Evolutionary conservation across 2,797 vertebrate genomes (phyloP).

Genomic region (Falco rusticolus): DNA sequence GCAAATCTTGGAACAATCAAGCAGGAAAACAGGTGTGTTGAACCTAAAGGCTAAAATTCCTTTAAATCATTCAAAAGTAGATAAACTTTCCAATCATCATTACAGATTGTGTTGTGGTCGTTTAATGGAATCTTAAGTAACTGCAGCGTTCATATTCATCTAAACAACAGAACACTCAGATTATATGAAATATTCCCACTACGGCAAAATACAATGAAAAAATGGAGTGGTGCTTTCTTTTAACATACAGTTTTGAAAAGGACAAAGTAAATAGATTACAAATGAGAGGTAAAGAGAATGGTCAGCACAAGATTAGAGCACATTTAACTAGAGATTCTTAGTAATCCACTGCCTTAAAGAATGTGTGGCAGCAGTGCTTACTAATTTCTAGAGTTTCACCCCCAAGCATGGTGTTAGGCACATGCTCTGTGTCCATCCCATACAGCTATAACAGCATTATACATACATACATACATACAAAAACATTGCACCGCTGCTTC

Average conservation of each 20-base stretch:
- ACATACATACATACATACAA: neutral
- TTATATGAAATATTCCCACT: neutral
- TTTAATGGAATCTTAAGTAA: slow-evolving; percentile 54
- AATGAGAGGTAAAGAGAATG: neutral
- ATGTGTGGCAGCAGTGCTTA: neutral
- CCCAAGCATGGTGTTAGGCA: neutral
- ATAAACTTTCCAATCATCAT: slow-evolving; percentile 38
- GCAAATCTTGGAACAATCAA: slow-evolving; percentile 53
- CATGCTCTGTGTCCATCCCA: neutral
- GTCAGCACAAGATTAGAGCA: neutral
- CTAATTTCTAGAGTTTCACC: neutral
- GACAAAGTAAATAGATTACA: neutral
- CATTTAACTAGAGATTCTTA: neutral
- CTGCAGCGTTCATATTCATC: slow-evolving; percentile 32
- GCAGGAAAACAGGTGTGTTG: slow-evolving; percentile 48
- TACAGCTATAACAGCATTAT: neutral
- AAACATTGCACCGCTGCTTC: neutral
- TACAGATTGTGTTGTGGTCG: slow-evolving; percentile 21
- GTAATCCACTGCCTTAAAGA: neutral
- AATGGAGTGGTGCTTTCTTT: neutral
- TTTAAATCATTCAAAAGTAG: slow-evolving; percentile 37
- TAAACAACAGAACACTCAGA: neutral
- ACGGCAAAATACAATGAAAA: neutral
- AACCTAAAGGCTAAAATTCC: neutral
- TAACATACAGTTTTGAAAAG: neutral